phyloP scores from a whole-genome alignment of 2,888 invertebrate species.

The Dicycla oo region DNA sequence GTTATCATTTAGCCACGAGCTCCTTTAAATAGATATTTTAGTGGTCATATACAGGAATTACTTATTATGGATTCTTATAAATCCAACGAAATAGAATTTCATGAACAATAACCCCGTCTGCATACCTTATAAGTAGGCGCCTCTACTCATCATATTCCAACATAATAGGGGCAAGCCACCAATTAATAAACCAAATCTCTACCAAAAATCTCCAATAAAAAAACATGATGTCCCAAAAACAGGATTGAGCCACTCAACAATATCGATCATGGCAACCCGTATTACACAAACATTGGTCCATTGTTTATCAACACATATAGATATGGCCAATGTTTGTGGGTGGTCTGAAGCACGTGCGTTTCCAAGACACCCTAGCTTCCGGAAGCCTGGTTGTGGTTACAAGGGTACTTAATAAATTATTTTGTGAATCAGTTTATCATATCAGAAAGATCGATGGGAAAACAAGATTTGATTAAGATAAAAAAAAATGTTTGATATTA shows the following conservation, averaged over 20 bases:
- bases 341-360: slow-evolving; percentile 65
- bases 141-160: background rate
- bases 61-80: background rate
- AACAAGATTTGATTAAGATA: slow-evolving; percentile 42
- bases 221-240: slow-evolving; percentile 29
- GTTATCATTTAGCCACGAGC: too few species aligned
- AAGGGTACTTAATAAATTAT: slow-evolving; percentile 55
- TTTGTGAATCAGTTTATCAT: slow-evolving; percentile 40
- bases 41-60: too few species aligned
- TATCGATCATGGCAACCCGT: slow-evolving; percentile 57
- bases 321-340: slow-evolving; percentile 63
- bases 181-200: slow-evolving; percentile 46
- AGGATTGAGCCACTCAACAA: slow-evolving; percentile 64
- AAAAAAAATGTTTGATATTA: slow-evolving; percentile 10
- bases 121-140: background rate
- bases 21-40: too few species aligned
- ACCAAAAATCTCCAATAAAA: slow-evolving; percentile 15
- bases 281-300: slow-evolving; percentile 59
- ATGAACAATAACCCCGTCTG: background rate
- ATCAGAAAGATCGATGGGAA: slow-evolving; percentile 36
- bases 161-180: slow-evolving; percentile 15
- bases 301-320: slow-evolving; percentile 68
- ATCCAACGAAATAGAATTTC: background rate
- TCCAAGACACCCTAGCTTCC: slow-evolving; percentile 65
- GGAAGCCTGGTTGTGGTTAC: slow-evolving; percentile 57